These are phyloP conservation scores for Ciconia stormi DNA, from an alignment of 2,113 vertebrate genomes.

Conservation along the genomic window DNA sequence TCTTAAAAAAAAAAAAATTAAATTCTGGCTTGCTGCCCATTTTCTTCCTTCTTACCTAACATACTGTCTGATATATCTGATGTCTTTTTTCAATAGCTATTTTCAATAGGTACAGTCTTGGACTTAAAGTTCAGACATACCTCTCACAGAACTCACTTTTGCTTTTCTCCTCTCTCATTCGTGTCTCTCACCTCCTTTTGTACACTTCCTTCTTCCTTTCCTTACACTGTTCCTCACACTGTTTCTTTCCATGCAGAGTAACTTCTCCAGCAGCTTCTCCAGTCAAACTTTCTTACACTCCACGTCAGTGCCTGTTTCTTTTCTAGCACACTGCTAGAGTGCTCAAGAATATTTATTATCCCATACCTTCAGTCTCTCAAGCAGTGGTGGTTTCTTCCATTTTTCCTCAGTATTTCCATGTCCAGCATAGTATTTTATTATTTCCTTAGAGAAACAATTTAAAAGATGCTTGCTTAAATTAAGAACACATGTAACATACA, in stretches of 20 bases:
- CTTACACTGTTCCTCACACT: not conserved
- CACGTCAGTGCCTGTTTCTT: not conserved
- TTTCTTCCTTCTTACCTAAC: not conserved
- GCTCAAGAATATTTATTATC: not conserved
- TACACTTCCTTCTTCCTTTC: not conserved
- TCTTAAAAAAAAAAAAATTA: not conserved
- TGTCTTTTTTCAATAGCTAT: not conserved
- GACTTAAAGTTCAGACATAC: not conserved
- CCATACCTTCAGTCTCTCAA: slow-evolving; percentile 88
- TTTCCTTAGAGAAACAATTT: slow-evolving; percentile 77
- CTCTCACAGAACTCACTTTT: not conserved
- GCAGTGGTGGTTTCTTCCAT: slow-evolving; percentile 84
- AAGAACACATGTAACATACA: not conserved
- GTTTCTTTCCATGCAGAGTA: not conserved
- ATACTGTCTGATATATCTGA: not conserved
- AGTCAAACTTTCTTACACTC: not conserved
- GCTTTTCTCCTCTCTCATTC: not conserved
- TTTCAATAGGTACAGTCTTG: not conserved
- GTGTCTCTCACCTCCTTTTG: not conserved
- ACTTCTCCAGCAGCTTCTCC: not conserved
- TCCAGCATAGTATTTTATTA: slow-evolving; percentile 80
- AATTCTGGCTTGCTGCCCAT: not conserved
- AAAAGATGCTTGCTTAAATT: not conserved
- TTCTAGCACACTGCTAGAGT: not conserved
- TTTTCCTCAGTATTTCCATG: slow-evolving; percentile 72